These are phyloP conservation scores for Cephus rjabovi DNA, from an alignment of 2,888 invertebrate genomes.

Conservation along the genomic window DNA sequence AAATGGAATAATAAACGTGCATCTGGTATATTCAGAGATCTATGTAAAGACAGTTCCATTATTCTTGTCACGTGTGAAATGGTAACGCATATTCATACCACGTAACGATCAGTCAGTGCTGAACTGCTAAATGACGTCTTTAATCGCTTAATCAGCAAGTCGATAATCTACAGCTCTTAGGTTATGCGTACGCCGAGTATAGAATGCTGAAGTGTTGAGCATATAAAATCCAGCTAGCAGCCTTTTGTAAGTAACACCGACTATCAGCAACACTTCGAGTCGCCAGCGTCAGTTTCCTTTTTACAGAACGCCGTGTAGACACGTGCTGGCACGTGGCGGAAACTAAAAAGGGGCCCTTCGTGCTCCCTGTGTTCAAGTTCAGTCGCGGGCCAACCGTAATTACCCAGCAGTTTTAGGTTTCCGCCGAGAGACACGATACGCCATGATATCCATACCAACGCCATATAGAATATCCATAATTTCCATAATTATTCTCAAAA, in stretches of 20 bases:
- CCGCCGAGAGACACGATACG: constrained; percentile 25
- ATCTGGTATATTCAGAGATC: neutral
- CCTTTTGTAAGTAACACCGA: constrained; percentile 8
- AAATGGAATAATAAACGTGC: neutral
- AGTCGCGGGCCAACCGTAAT: constrained; percentile 57
- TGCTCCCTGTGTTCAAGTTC: constrained; percentile 25
- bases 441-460: neutral
- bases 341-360: constrained; percentile 57
- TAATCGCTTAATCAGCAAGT: constrained; percentile 2
- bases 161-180: neutral
- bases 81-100: neutral
- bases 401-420: constrained; percentile 66
- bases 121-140: neutral
- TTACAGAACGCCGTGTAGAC: constrained; percentile 43
- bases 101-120: neutral
- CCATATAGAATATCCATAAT: neutral
- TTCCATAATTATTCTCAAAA: neutral
- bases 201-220: neutral
- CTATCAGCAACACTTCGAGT: constrained; percentile 47
- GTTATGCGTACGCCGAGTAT: neutral
- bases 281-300: constrained; percentile 55
- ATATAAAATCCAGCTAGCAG: neutral
- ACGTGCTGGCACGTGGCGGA: constrained; percentile 65
- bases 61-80: neutral
- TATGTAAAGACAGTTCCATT: neutral